Evolutionary conservation across 2,113 vertebrate species (phyloP), one percentile per base, ranked within the genome.

Genomic region (Ceuthmochares aereus): DNA sequence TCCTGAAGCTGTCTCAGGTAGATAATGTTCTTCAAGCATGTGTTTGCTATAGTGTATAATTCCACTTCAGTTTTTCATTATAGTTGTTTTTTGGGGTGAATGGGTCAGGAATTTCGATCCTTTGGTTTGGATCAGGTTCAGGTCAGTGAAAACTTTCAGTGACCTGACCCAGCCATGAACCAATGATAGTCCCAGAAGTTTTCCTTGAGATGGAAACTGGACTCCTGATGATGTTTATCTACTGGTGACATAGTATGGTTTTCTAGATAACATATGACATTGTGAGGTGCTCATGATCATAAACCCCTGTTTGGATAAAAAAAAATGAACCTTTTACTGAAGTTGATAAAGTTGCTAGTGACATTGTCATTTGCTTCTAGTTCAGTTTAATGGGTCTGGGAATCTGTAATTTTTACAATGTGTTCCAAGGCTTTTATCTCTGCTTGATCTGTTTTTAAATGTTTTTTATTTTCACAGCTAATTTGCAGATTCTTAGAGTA

Each of bases 141-240:
- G 97, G 93, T 96, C 97, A 97, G 52, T 14, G 27, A 83, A 96
- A 95, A 95, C 87, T 97, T 86, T 80, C 76, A 84, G 83, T 97
- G 96, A 96, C 93, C 95, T 96, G 97, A 97, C 97, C 96, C 75
- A 95, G 87, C 79, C 77, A 60, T 96, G 96, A 97, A 97, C 96
- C 85, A 94, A 84, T 90, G 92, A 95, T 93, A 96, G 93, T 59
- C 87, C 87, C 74, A 94, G 77, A 85, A 85, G 72, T 93, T 96
- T 94, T 89, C 91, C 94, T 89, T 58, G 82, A 93, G 93, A 80
- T 76, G 68, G 96, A 96, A 97, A 97, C 92, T 92, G 76, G 70
- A 97, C 59, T 93, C 96, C 74, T 80, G 84, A 30, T 89, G 92
- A 97, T 95, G 91, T 89, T 97, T 97, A 96, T 96, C 97, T 96